Evolutionary conservation across 2,888 invertebrate genomes (phyloP).

Genomic region (Drosophila birchii): DNA sequence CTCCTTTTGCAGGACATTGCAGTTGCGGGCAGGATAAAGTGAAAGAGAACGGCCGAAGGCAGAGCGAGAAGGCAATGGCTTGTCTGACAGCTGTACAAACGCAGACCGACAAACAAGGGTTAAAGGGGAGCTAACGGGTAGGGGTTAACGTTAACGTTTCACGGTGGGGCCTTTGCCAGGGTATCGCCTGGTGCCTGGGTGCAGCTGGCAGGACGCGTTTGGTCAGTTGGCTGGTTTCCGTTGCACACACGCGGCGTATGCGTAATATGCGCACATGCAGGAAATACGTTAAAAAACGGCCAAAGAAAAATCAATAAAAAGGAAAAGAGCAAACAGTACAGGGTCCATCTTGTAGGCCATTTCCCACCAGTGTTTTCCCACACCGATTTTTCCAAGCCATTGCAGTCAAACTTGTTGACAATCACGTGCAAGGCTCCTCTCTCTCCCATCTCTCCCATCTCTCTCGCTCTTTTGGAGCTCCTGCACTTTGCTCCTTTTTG

Average conservation of each 20-base stretch:
- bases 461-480: background rate
- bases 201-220: slow-evolving; percentile 72
- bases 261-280: slow-evolving; percentile 64
- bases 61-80: slow-evolving; percentile 47
- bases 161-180: background rate
- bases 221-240: slow-evolving; percentile 83
- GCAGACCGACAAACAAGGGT: slow-evolving; percentile 76
- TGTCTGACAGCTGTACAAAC: slow-evolving; percentile 74
- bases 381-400: slow-evolving; percentile 52
- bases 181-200: background rate
- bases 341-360: slow-evolving; percentile 25
- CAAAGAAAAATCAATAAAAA: slow-evolving; percentile 44
- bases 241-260: slow-evolving; percentile 73
- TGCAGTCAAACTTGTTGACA: slow-evolving; percentile 81
- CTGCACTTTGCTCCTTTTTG: slow-evolving; percentile 75
- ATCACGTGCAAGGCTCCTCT: slow-evolving; percentile 47
- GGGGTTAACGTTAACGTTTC: background rate
- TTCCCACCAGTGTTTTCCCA: slow-evolving; percentile 1
- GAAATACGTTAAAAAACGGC: slow-evolving; percentile 44
- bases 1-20: slow-evolving; percentile 21
- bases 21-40: slow-evolving; percentile 42
- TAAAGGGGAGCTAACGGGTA: slow-evolving; percentile 20
- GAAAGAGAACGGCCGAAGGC: slow-evolving; percentile 8
- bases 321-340: slow-evolving; percentile 24
- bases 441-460: background rate